Evolutionary conservation across 2,797 vertebrate species (phyloP), one percentile per base, ranked within the genome.

Genomic region (Coreius guichenoti): DNA sequence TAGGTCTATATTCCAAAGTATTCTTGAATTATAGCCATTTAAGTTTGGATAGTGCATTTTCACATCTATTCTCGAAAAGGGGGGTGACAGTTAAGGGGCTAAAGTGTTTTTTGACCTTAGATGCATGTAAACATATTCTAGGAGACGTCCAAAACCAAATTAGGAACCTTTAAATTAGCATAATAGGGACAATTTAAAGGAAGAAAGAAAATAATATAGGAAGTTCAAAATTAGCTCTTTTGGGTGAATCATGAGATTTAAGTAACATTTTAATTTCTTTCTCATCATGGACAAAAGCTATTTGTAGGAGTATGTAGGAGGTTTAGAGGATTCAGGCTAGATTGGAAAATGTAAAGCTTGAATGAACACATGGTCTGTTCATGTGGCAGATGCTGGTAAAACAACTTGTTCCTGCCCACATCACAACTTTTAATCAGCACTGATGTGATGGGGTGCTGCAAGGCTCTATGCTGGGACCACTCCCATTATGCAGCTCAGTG

Each of bases 401-500:
- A 47, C 11, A 76, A 13, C 36, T 39, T 77, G 39, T 63, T 39
- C 36, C 39, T 78, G n/a, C 16, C 54, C 36, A 58, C 33, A 61
- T 26, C 8, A n/a, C 16, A 65, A 65, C 21, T 47, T 45, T 70
- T n/a, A 43, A 43, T 69, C 65, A n/a, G 9, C 21, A 47, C 26
- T 67, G 5, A 67, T 9, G 17, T 67, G 16, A 8, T n/a, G 79
- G 21, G 29, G 79, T 51, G 65, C 65, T 26, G 31, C 63, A 81
- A 81, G 79, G 65, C 14, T 69, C 65, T 68, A 23, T 54, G 21
- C 63, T 81, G 45, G 31, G 65, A n/a, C 31, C 31, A 69, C 65
- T 58, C 68, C 19, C 68, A 58, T 45, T 72, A 33, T 26, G 31
- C 91, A 88, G 83, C 87, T 89, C 86, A 43, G 68, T 70, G 83